Conservation (phyloP, 2,113 vertebrate species). For the Abramis brama region DNA sequence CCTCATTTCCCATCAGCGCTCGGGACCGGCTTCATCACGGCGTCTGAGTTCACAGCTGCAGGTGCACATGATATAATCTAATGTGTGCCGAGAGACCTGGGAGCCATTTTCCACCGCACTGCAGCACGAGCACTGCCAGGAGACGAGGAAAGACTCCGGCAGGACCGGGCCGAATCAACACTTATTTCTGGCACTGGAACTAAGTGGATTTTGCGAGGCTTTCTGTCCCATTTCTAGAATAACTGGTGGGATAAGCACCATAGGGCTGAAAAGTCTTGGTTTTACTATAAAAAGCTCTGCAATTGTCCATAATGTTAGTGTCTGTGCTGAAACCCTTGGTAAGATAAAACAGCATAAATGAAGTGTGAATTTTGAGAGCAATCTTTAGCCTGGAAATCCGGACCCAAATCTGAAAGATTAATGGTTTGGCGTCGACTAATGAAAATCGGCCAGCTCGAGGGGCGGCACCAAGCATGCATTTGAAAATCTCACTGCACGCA, state of each 20-base stretch:
- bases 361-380: too few species aligned
- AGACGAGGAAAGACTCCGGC: not conserved
- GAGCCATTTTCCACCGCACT: constrained; percentile 40
- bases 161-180: not conserved
- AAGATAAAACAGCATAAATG: not conserved
- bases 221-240: constrained; percentile 19
- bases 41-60: constrained; percentile 21
- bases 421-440: too few species aligned
- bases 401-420: too few species aligned
- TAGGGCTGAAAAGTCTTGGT: not conserved
- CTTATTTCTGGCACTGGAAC: not conserved
- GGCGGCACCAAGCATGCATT: too few species aligned
- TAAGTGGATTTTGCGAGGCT: not conserved
- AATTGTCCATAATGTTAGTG: not conserved
- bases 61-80: constrained; percentile 45
- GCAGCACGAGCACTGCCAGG: not conserved
- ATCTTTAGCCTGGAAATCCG: too few species aligned
- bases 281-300: not conserved
- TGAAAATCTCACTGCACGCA: too few species aligned
- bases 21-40: not conserved
- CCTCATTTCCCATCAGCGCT: constrained; percentile 2
- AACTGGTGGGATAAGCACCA: not conserved
- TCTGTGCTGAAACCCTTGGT: not conserved
- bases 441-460: too few species aligned
- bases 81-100: constrained; percentile 37